A percentile compares a stretch with the other conserved stretches of the same genome.
phyloP scores from a whole-genome alignment of 2,113 vertebrate species.

The Lethenteron reissneri region DNA sequence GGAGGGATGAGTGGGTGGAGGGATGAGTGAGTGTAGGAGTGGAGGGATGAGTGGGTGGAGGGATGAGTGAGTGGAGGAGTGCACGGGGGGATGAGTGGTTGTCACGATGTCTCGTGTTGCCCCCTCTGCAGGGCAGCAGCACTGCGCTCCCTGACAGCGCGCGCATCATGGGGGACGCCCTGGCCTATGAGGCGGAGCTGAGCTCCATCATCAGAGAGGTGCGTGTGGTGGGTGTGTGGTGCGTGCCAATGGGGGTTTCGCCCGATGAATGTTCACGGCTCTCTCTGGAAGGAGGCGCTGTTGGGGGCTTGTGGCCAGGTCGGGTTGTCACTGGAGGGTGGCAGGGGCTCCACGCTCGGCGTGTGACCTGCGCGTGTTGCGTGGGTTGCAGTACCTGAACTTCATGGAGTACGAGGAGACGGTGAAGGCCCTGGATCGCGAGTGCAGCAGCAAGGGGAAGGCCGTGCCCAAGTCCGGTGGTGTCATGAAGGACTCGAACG shows the following conservation, averaged over 20 bases:
- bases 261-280: not conserved
- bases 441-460: conserved; percentile 66
- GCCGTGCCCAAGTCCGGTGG: conserved; percentile 27
- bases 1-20: too few species aligned
- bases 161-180: conserved; percentile 46
- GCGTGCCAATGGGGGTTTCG: not conserved
- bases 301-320: conserved; percentile 3
- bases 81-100: too few species aligned
- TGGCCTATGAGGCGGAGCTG: conserved; percentile 54
- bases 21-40: too few species aligned
- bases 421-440: conserved; percentile 42
- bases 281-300: not conserved
- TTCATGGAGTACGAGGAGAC: conserved; percentile 69
- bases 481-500: conserved; percentile 26
- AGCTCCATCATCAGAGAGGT: conserved; percentile 69
- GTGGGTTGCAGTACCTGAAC: conserved; percentile 42
- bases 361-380: conserved; percentile 8
- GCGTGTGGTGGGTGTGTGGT: not conserved
- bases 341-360: not conserved
- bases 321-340: not conserved
- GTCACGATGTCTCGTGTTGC: too few species aligned
- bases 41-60: too few species aligned
- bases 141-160: too few species aligned
- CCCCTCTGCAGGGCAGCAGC: too few species aligned
- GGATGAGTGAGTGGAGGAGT: too few species aligned